Percentiles rank a stretch among this genome's conserved stretches.
Evolutionary conservation across 2,113 vertebrate species (phyloP).

Genomic region (Saguinus imperator): DNA sequence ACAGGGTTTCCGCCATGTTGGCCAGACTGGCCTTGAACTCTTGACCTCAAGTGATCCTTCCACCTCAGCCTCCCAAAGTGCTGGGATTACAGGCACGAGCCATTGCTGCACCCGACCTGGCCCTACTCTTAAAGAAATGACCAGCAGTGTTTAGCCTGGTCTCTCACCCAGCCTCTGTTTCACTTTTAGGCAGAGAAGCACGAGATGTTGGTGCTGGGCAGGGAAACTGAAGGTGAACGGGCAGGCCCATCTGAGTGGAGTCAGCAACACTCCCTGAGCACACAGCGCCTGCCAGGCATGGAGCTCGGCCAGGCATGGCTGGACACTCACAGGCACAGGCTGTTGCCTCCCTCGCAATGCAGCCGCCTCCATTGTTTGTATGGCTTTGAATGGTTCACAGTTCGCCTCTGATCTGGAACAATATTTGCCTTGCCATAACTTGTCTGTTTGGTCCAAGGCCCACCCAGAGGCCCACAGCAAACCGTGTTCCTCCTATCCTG

Average conservation of each 20-base stretch:
- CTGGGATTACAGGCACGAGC: too few species aligned
- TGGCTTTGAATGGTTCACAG: background rate
- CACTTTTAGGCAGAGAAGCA: background rate
- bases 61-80: too few species aligned
- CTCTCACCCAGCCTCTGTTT: background rate
- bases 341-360: background rate
- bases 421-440: background rate
- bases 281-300: background rate
- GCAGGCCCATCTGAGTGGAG: background rate
- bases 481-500: background rate
- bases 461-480: fast-evolving
- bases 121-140: background rate
- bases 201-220: too few species aligned
- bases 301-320: background rate
- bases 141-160: too few species aligned
- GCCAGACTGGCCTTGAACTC: too few species aligned
- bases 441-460: background rate
- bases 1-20: too few species aligned
- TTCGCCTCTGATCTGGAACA: background rate
- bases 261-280: too few species aligned
- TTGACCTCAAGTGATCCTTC: too few species aligned
- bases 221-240: background rate
- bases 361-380: background rate
- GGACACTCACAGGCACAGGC: background rate
- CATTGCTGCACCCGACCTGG: too few species aligned